phyloP scores from a whole-genome alignment of 2,113 vertebrate species.

The Azemiops feae region DNA sequence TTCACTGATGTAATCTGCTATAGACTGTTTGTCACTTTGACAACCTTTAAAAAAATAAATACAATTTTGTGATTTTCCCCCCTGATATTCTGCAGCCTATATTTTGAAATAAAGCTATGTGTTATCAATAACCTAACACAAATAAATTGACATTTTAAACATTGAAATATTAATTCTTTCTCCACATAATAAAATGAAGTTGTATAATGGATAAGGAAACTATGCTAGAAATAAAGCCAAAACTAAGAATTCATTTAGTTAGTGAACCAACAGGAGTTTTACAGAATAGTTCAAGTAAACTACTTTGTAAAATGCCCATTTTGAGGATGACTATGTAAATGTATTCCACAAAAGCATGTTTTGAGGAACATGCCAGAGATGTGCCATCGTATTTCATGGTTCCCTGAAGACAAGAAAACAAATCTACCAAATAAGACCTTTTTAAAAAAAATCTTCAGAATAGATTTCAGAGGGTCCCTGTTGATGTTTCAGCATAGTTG shows the following conservation, averaged over 20 bases:
- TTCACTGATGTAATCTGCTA: slow-evolving; percentile 63
- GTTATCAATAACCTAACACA: background rate
- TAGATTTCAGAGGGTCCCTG: background rate
- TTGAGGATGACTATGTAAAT: background rate
- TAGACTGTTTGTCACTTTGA: slow-evolving; percentile 47
- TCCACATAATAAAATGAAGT: background rate
- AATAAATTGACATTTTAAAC: background rate
- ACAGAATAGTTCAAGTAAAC: background rate
- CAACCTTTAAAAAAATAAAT: slow-evolving; percentile 52
- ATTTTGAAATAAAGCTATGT: background rate
- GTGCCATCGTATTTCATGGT: background rate
- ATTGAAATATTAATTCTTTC: background rate
- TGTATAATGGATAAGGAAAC: background rate
- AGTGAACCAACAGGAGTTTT: background rate
- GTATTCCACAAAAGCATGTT: background rate
- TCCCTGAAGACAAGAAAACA: background rate
- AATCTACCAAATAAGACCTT: background rate
- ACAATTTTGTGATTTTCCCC: background rate
- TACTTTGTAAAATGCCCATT: background rate
- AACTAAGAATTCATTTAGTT: background rate
- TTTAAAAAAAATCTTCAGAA: background rate
- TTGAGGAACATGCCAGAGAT: background rate
- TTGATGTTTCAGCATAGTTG: background rate
- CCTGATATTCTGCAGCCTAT: background rate
- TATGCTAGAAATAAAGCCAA: background rate